Conservation (phyloP, 2,113 vertebrate genomes). For the Crotalus helleri region DNA sequence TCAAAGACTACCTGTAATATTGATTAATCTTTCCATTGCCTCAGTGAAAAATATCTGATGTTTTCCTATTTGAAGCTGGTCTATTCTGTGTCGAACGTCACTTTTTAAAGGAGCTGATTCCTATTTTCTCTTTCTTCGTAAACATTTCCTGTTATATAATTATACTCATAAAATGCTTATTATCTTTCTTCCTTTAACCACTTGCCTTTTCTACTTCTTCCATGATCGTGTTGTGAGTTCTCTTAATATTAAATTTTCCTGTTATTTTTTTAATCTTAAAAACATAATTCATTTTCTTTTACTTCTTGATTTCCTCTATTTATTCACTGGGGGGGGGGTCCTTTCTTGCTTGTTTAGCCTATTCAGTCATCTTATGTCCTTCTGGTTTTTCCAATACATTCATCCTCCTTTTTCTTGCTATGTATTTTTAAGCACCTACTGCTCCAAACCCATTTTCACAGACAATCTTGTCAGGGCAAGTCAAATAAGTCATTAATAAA, state of each 20-base stretch:
- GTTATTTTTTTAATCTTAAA: not conserved
- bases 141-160: not conserved
- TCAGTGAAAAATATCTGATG: not conserved
- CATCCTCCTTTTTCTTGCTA: not conserved
- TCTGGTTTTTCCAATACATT: not conserved
- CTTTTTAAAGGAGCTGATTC: not conserved
- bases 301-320: not conserved
- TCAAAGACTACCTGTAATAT: not conserved
- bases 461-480: not conserved
- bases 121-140: not conserved
- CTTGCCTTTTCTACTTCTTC: not conserved
- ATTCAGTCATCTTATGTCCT: not conserved
- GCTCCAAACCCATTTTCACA: not conserved
- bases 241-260: not conserved
- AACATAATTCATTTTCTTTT: not conserved
- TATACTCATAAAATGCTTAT: not conserved
- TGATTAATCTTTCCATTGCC: not conserved
- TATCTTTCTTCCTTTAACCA: not conserved
- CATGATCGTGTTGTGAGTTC: not conserved
- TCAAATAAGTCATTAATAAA: not conserved
- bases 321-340: not conserved
- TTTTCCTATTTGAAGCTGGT: not conserved
- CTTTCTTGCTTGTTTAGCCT: not conserved
- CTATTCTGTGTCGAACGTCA: not conserved
- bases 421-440: not conserved